These are phyloP conservation scores for Busseola fusca DNA, from an alignment of 2,888 invertebrate genomes.

Conservation along the genomic window DNA sequence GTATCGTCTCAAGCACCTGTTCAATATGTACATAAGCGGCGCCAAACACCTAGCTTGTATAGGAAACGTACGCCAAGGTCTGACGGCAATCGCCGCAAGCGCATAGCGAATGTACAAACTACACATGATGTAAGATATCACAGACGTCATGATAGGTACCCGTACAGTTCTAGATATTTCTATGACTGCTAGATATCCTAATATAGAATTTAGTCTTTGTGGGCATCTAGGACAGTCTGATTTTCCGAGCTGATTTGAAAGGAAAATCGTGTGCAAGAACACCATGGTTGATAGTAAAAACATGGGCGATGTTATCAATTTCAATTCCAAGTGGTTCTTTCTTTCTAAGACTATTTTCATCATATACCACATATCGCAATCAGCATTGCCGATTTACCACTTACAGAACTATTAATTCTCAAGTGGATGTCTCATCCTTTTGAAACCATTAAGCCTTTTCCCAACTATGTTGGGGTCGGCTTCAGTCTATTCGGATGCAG, in stretches of 20 bases:
- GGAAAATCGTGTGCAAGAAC: not conserved
- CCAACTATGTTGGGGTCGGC: too few species aligned
- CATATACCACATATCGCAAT: not conserved
- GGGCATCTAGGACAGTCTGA: not conserved
- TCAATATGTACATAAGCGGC: constrained; percentile 33
- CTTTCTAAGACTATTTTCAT: not conserved
- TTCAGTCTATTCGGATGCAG: too few species aligned
- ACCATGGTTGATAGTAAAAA: not conserved
- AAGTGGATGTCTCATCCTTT: not conserved
- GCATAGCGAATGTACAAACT: constrained; percentile 28
- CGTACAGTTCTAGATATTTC: constrained; percentile 29
- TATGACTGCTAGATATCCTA: constrained; percentile 8
- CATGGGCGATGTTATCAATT: not conserved
- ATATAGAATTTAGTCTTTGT: constrained; percentile 7
- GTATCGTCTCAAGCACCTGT: constrained; percentile 35
- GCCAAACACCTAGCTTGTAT: constrained; percentile 63
- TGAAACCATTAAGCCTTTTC: not conserved
- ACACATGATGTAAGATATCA: constrained; percentile 34
- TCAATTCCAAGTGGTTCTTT: not conserved
- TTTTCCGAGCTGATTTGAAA: constrained; percentile 5
- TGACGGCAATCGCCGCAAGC: constrained; percentile 46
- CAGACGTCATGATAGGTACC: constrained; percentile 23
- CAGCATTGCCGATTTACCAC: not conserved
- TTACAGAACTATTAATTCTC: not conserved
- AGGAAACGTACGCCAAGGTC: constrained; percentile 75